phyloP scores from a whole-genome alignment of 2,797 vertebrate species.

The Arvicola amphibius region DNA sequence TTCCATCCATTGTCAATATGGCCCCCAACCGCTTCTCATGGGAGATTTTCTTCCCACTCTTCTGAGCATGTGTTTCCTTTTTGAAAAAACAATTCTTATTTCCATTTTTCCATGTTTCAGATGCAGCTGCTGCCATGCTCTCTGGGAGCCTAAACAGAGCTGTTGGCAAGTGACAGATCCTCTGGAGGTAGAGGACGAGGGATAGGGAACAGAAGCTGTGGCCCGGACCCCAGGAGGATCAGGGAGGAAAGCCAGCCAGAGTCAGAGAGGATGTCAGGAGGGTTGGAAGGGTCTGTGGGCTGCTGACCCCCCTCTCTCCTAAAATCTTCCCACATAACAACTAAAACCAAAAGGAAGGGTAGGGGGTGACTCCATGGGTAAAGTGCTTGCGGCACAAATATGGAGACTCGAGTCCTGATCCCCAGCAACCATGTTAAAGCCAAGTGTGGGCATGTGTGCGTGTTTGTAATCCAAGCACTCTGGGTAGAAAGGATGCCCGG shows the following conservation, averaged over 20 bases:
- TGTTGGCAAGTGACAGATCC: rapidly evolving
- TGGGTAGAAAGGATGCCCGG: neutral
- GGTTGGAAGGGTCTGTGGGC: neutral
- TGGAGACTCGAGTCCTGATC: neutral
- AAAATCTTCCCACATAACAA: neutral
- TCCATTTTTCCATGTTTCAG: neutral
- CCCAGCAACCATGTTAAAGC: neutral
- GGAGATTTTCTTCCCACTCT: neutral
- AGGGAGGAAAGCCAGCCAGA: neutral
- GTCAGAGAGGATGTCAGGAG: neutral
- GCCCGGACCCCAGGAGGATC: neutral
- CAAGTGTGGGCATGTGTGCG: neutral
- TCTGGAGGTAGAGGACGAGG: too few relatives aligned
- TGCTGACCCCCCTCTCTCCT: neutral
- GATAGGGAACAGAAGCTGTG: rapidly evolving
- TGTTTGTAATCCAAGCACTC: neutral
- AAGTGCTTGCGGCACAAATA: neutral
- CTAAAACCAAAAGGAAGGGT: neutral
- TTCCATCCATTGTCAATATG: neutral
- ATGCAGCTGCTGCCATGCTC: neutral
- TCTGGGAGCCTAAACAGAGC: neutral
- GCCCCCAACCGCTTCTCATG: neutral
- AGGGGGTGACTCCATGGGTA: neutral
- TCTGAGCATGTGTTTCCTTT: neutral
- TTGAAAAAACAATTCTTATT: neutral